Base-by-base conservation (phyloP, 2,888 invertebrate genomes). In the Aphodius granarius region DNA sequence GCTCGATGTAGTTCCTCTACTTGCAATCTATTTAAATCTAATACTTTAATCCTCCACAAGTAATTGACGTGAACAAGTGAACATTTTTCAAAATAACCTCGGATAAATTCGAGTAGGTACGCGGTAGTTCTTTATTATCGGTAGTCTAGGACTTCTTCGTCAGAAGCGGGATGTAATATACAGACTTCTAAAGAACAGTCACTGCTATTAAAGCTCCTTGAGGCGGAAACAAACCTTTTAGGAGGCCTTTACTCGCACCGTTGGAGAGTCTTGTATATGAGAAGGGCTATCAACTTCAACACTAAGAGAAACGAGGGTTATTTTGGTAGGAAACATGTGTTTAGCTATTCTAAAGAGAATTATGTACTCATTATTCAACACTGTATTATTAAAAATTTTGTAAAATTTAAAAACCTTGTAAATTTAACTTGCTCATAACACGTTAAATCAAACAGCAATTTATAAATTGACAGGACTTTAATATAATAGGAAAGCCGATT, bases 1-100 rank as follows among this genome's bases (percentile, higher is more conserved):
- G 76, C 79, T 80, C 75, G 78, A 74, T 80, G 80, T 80, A 77
- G 75, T 73, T n/a, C 43, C 68, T 73, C 63, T 21, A 70, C 22
- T 74, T 17, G 70, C 22, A 68, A 63, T 68, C 63, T 68, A 20
- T 18, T 72, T 23, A 63, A 21, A 18, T 22, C 19, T 19, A 66
- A 18, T 66, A 66, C 17, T 18, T 16, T 21, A 68, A 68, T 68
- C 19, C n/a, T n/a, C 13, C 43, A 3, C 43, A 43, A 43, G 6
- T 43, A 43, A 68, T 68, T 68, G 66, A 15, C 16, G 9, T n/a
- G 20, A 18, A 68, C 68, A 68, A n/a, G 20, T 68, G 22, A 21
- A 68, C 20, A 18, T 19, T 68, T 21, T 21, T 22, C 17, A 68
- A 66, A 65, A n/a, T 6, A n/a, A 65, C 15, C 1, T 18, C 65